Evolutionary conservation across 2,888 invertebrate species (phyloP).

Genomic region (Eupithecia abbreviata): DNA sequence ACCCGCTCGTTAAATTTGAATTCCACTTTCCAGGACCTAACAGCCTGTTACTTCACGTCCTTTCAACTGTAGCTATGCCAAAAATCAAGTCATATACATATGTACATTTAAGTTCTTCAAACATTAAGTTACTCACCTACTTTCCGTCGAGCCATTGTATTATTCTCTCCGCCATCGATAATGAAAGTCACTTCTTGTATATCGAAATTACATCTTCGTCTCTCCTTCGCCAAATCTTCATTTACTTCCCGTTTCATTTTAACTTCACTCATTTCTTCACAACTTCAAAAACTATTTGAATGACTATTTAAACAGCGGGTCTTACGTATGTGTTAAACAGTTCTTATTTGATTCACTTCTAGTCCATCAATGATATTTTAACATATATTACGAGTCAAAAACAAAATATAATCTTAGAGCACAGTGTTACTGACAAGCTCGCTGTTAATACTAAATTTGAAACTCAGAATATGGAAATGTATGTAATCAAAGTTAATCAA

Average conservation of each 20-base stretch:
- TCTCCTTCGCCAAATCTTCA: slow-evolving; percentile 87
- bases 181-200: slow-evolving; percentile 89
- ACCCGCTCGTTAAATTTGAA: too few species aligned
- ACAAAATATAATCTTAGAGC: background rate
- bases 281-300: background rate
- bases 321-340: background rate
- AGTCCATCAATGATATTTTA: background rate
- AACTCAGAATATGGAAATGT: background rate
- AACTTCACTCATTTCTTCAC: slow-evolving; percentile 45
- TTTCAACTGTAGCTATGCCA: too few species aligned
- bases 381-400: background rate
- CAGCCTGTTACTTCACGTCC: too few species aligned
- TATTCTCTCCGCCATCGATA: slow-evolving; percentile 88
- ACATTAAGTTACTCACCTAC: slow-evolving; percentile 60
- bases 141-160: slow-evolving; percentile 85
- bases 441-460: background rate
- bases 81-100: too few species aligned
- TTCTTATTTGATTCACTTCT: background rate
- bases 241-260: slow-evolving; percentile 72
- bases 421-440: background rate
- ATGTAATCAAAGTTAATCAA: background rate
- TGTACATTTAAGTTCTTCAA: background rate
- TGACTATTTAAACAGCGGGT: background rate
- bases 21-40: too few species aligned
- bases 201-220: slow-evolving; percentile 88